These are phyloP conservation scores for Hyperoplus lanceolatus DNA, from an alignment of 2,797 vertebrate species.

Conservation along the genomic window DNA sequence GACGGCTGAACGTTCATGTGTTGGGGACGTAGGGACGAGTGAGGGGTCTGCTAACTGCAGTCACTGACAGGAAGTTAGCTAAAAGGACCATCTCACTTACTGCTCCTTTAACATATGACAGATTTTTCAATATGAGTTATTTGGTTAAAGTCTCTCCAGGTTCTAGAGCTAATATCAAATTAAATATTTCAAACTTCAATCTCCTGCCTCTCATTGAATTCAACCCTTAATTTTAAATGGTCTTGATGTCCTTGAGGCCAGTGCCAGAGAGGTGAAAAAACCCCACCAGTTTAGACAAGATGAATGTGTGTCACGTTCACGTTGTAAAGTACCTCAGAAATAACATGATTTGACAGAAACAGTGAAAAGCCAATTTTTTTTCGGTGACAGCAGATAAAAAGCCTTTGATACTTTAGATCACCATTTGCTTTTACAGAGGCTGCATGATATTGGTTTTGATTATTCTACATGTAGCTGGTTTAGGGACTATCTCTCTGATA, in stretches of 20 bases:
- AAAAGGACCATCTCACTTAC: too few species aligned
- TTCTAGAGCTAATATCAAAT: not conserved
- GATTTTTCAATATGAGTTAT: not conserved
- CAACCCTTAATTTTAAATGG: too few species aligned
- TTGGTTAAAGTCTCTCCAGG: not conserved
- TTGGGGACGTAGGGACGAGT: too few species aligned
- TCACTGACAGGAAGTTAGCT: too few species aligned
- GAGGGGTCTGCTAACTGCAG: too few species aligned
- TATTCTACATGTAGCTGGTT: too few species aligned
- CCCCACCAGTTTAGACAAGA: not conserved
- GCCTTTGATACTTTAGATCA: too few species aligned
- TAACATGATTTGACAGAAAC: not conserved
- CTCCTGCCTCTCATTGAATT: not conserved
- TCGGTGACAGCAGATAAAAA: slow-evolving; percentile 24
- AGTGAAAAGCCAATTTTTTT: not conserved
- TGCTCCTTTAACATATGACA: not conserved
- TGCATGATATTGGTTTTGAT: too few species aligned
- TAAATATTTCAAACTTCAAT: not conserved
- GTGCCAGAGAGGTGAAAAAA: not conserved
- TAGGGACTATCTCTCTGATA: too few species aligned
- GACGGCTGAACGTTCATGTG: too few species aligned
- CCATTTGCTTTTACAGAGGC: too few species aligned
- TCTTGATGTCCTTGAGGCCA: too few species aligned
- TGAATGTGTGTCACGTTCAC: not conserved
- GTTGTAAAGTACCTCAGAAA: not conserved